A percentile compares a stretch with the other conserved stretches of the same genome.
These are phyloP conservation scores for Eupithecia subfuscata DNA, from an alignment of 2,888 invertebrate genomes.

Conservation along the genomic window DNA sequence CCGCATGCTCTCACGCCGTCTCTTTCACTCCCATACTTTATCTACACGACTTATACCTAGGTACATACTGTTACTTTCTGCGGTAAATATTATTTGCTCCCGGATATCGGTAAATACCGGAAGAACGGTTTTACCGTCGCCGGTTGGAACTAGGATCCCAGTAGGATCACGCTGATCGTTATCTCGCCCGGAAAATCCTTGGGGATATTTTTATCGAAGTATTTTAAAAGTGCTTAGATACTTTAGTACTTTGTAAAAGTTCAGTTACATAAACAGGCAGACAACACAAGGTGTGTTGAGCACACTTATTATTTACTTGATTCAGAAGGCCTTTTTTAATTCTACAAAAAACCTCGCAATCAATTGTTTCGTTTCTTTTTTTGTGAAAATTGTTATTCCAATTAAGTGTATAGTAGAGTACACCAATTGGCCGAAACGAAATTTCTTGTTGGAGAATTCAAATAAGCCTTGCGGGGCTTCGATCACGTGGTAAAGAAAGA, in stretches of 20 bases:
- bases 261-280: background rate
- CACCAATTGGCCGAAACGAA: no score
- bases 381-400: no score
- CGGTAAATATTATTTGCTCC: conserved; percentile 6
- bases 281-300: background rate
- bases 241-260: background rate
- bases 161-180: conserved; percentile 6
- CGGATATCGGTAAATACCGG: conserved; percentile 9
- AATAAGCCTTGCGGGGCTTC: no score
- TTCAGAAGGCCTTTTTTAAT: background rate
- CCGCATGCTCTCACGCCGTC: no score
- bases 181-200: background rate
- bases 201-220: conserved; percentile 11
- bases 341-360: no score
- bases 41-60: no score
- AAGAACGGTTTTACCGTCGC: conserved; percentile 9
- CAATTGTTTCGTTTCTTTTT: no score
- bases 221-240: background rate
- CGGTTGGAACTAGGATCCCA: background rate
- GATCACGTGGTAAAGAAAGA: no score
- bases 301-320: background rate
- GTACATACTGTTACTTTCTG: background rate
- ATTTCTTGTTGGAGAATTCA: no score
- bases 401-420: no score
- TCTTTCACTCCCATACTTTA: no score